A percentile compares a stretch with the other conserved stretches of the same genome.
Evolutionary conservation across 2,113 vertebrate genomes (phyloP).

Genomic region (Burhinus bistriatus): DNA sequence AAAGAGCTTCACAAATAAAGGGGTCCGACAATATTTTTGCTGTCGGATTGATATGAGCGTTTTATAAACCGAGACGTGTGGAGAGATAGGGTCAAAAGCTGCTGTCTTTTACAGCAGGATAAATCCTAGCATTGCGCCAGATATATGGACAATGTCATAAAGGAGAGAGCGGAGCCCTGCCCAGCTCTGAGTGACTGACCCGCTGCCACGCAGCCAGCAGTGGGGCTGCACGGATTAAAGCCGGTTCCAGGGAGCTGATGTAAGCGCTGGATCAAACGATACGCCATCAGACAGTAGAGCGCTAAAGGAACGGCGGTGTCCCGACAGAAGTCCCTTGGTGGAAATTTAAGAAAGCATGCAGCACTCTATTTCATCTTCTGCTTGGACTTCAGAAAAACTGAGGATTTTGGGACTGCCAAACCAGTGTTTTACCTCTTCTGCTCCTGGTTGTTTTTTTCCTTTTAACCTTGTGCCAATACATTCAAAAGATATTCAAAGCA

Average conservation of each 20-base stretch:
- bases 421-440: not conserved
- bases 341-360: not conserved
- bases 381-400: not conserved
- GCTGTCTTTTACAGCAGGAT: not conserved
- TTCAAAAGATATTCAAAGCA: not conserved
- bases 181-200: not conserved
- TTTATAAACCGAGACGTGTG: accelerated
- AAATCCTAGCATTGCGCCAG: not conserved
- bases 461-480: not conserved
- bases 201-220: not conserved
- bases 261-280: not conserved
- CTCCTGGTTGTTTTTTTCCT: not conserved
- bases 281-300: not conserved
- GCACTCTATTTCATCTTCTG: not conserved
- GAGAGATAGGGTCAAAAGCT: not conserved
- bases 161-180: not conserved
- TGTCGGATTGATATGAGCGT: not conserved
- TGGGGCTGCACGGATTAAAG: not conserved
- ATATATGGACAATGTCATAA: not conserved
- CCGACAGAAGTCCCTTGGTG: not conserved
- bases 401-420: not conserved
- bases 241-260: not conserved
- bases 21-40: not conserved
- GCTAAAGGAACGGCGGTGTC: not conserved
- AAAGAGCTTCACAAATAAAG: not conserved